A percentile compares a stretch with the other conserved stretches of the same genome.
These are phyloP conservation scores for Willisornis vidua DNA, from an alignment of 2,113 vertebrate genomes.

Conservation along the genomic window DNA sequence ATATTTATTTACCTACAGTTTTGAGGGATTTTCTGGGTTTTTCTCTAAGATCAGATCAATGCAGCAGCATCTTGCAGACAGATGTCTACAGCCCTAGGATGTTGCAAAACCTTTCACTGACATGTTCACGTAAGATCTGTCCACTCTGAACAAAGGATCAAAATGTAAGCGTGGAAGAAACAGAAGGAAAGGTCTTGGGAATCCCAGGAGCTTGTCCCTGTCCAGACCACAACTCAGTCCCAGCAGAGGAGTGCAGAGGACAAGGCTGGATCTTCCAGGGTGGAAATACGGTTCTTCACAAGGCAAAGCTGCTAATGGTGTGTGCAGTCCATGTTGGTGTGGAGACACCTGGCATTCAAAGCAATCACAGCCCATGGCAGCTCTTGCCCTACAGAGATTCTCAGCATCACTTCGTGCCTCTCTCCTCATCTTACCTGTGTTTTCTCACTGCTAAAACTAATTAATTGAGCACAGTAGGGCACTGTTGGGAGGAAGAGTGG, in stretches of 20 bases:
- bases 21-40: accelerated
- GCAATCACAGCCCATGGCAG: background rate
- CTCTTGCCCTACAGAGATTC: background rate
- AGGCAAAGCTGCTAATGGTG: background rate
- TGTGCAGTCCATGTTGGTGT: background rate
- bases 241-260: background rate
- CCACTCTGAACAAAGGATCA: background rate
- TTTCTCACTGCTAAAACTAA: background rate
- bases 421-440: background rate
- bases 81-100: background rate
- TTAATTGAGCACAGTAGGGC: background rate
- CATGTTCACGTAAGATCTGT: background rate
- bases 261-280: background rate
- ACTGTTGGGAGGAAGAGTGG: background rate
- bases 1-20: background rate
- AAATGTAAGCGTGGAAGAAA: background rate
- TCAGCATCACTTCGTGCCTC: background rate
- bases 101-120: background rate
- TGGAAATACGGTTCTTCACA: background rate
- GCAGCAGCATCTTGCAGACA: background rate
- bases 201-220: background rate
- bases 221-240: background rate
- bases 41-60: background rate
- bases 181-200: background rate
- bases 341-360: background rate